Evolutionary conservation across 2,797 vertebrate species (phyloP).

Genomic region (Zenarchopterus dispar): DNA sequence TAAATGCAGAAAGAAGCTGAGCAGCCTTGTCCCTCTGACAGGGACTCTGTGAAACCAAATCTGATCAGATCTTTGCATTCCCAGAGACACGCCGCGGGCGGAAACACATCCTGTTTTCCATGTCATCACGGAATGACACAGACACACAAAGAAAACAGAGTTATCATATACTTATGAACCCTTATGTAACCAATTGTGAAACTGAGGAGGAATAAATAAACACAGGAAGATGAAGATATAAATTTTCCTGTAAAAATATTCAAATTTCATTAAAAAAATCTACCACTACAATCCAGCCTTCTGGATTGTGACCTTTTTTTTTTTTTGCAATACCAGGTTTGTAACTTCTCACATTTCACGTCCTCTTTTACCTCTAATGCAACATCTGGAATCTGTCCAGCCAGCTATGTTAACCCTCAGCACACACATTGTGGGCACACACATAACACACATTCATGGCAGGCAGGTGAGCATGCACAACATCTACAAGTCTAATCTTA

Average conservation of each 20-base stretch:
- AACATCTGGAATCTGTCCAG: conserved; percentile 61
- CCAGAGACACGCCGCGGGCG: conserved; percentile 17
- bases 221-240: background rate
- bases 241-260: background rate
- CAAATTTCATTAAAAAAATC: too few relatives aligned
- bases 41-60: conserved; percentile 49
- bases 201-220: background rate
- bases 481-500: conserved; percentile 46
- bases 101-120: conserved; percentile 63
- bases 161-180: conserved; percentile 18
- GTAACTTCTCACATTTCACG: conserved; percentile 21
- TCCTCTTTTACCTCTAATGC: conserved; percentile 26
- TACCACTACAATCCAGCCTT: background rate
- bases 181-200: conserved; percentile 5
- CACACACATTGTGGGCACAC: conserved; percentile 11
- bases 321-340: background rate
- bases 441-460: conserved; percentile 11
- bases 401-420: conserved; percentile 15
- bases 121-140: conserved; percentile 36
- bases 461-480: conserved; percentile 27
- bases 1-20: conserved; percentile 63
- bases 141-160: conserved; percentile 14
- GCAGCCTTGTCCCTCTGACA: conserved; percentile 27
- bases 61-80: conserved; percentile 38
- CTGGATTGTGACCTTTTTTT: background rate